Base-by-base conservation (phyloP, 2,113 vertebrate genomes). In the Sclerurus mexicanus region DNA sequence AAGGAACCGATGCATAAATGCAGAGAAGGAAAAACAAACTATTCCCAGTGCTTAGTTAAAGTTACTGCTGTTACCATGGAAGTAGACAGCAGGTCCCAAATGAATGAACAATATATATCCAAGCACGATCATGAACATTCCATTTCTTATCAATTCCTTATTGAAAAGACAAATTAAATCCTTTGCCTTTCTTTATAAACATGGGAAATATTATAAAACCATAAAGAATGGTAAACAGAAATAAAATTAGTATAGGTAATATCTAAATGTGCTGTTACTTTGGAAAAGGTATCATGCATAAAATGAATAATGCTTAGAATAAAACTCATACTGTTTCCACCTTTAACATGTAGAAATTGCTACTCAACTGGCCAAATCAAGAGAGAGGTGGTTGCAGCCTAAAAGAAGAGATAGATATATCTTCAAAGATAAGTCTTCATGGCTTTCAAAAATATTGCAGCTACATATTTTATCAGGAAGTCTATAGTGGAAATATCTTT, bases 31-130 rank as follows among this genome's bases (percentile, higher is more conserved):
- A 93, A 95, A 96, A 14, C 21, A 79, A 84, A 76, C 69, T 95
- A 96, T 91, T 94, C 96, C 96, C 97, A 97, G 50, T 23, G 96
- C 91, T 93, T 73, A 95, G 96, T 93, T 97, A 92, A 96, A 96
- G 67, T 97, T 97, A 95, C 96, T 92, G 78, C 67, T 90, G 96
- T 97, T 96, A 90, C 96, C 85, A 96, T 91, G 87, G 96, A 94
- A 96, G 44, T 23, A 97, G 93, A 97, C 83, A 96, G 89, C 66
- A 95, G 8, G 35, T 97, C 95, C 83, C 97, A 90, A 62, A 93
- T 67, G 96, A 97, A 91, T 52, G 39, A 89, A 95, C n/a, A 87
- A 55, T 55, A 27, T 53, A n/a, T 81, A 56, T 24, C 24, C 64
- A 89, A 91, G 63, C 35, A 68, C 18, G 74, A 56, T 85, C 49